phyloP scores from a whole-genome alignment of 2,797 vertebrate species.

The Schizothorax lantsangensis region DNA sequence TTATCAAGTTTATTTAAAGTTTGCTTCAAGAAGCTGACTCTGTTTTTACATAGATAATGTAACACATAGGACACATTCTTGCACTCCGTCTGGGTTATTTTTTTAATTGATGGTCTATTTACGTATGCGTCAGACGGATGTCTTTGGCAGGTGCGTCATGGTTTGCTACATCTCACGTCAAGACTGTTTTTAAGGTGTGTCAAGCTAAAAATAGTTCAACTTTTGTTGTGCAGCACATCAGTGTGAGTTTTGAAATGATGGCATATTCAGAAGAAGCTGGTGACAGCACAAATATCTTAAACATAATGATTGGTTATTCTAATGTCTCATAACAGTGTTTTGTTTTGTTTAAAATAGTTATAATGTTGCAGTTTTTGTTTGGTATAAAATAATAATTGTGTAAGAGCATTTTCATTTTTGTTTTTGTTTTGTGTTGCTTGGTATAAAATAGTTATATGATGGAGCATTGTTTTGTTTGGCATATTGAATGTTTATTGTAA shows the following conservation, averaged over 20 bases:
- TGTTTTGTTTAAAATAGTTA: not conserved
- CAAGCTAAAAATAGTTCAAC: not conserved
- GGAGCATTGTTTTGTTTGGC: not conserved
- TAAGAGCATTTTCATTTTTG: not conserved
- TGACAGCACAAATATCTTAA: not conserved
- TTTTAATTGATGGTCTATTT: not conserved
- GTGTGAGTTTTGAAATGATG: not conserved
- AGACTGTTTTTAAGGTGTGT: not conserved
- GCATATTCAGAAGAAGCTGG: not conserved
- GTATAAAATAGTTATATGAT: not conserved
- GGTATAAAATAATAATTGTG: not conserved
- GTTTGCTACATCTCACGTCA: not conserved
- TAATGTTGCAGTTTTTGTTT: not conserved
- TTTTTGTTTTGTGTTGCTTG: not conserved
- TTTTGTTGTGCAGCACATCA: not conserved
- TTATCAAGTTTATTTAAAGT: constrained; percentile 1
- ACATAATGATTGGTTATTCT: no score
- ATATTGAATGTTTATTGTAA: no score
- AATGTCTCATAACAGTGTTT: not conserved
- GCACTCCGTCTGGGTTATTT: not conserved
- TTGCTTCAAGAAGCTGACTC: not conserved
- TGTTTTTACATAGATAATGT: not conserved
- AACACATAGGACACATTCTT: not conserved
- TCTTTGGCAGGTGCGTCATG: not conserved
- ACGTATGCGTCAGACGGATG: not conserved